Percentiles rank a stretch among this genome's conserved stretches.
Evolutionary conservation across 2,797 vertebrate species (phyloP).

Genomic region (Jordanella pulchra): DNA sequence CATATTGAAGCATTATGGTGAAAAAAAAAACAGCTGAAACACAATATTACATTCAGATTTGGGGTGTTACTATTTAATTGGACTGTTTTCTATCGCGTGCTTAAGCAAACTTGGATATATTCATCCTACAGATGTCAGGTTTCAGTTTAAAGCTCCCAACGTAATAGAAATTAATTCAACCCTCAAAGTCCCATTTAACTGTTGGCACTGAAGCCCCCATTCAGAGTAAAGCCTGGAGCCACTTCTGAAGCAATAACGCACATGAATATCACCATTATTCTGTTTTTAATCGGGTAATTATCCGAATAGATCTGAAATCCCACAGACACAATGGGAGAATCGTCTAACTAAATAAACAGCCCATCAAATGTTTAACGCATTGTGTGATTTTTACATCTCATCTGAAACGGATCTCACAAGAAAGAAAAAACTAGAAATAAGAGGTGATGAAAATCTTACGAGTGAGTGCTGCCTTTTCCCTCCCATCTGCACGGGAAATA

Average conservation of each 20-base stretch:
- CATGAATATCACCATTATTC: constrained; percentile 15
- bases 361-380: background rate
- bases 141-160: constrained; percentile 9
- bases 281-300: constrained; percentile 5
- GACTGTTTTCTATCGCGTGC: no score
- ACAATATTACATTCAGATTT: constrained; percentile 10
- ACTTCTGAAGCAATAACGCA: constrained; percentile 32
- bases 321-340: constrained; percentile 11
- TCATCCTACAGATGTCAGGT: background rate
- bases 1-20: background rate
- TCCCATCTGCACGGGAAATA: constrained; percentile 53
- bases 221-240: constrained; percentile 35
- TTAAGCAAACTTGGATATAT: background rate
- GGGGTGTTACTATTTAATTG: constrained; percentile 4
- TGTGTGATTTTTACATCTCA: background rate
- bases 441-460: constrained; percentile 52
- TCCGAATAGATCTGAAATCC: constrained; percentile 13
- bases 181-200: constrained; percentile 40
- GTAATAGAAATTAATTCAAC: constrained; percentile 31
- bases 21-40: constrained; percentile 7
- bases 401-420: constrained; percentile 14
- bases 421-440: constrained; percentile 16
- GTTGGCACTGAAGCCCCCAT: constrained; percentile 33
- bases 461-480: constrained; percentile 44
- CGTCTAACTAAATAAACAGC: constrained; percentile 13